Base-by-base conservation (phyloP, 2,888 invertebrate species). In the Xestia sexstrigata region DNA sequence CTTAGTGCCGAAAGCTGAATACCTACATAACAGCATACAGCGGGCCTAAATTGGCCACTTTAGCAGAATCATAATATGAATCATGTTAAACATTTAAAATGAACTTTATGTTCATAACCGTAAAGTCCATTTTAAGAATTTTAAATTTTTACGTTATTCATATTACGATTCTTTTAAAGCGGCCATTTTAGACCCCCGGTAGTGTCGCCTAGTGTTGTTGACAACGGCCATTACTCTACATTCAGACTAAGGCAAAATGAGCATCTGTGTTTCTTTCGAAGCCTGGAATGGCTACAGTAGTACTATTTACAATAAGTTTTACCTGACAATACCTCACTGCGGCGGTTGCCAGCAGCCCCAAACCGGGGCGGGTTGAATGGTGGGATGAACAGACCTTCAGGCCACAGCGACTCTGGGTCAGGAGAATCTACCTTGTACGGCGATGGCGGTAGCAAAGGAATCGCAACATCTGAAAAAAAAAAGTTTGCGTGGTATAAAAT, bases 331-430 rank as follows among this genome's bases (percentile, higher is more conserved):
- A 89, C 89, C 90, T 92, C 90, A 90, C 96, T 96, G 65, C 97
- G 95, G 83, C 90, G 93, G 66, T 85, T 93, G 90, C 84, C 90
- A 81, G 81, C 85, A 88, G 84, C 89, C 73, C 89, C 88, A 81
- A 94, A 93, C 35, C 90, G 89, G 35, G 94, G 93, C 0, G 95
- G 91, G 69, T 90, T 89, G 26, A 95, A 83, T 0, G 97, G 97
- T 7, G 97, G 97, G 72, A 97, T 84, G 87, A 97, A 97, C 52
- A 97, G 92, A 1, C 97, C 97, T 70, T 96, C 94, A 0, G 97
- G 97, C 97, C 97, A 97, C 52, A 97, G 90, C 0, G 97, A 96
- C 87, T 97, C 97, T 0, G 97, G 97, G 76, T 97, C 96, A 2
- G 97, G 94, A 0, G 97, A 97, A 87, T 97, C 95, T 78, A 97